Conservation (phyloP, 2,113 vertebrate species). For the Tinamus guttatus region DNA sequence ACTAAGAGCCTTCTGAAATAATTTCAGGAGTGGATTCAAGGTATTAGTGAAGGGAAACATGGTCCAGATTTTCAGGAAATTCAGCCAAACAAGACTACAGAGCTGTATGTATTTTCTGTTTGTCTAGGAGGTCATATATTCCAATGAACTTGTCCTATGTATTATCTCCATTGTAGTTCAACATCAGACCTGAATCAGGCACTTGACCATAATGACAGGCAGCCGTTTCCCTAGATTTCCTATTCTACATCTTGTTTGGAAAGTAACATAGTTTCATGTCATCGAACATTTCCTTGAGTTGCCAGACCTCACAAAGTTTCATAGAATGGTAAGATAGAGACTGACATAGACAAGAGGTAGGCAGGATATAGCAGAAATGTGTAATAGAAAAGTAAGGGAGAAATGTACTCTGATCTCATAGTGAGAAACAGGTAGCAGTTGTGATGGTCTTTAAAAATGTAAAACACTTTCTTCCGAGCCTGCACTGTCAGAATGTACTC, state of each 20-base stretch:
- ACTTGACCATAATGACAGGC: not conserved
- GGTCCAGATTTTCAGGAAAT: fast-evolving
- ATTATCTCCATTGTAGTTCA: not conserved
- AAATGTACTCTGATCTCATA: not conserved
- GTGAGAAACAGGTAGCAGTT: not conserved
- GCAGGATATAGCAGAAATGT: not conserved
- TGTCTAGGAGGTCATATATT: not conserved
- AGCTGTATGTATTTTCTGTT: not conserved
- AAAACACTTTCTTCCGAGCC: fast-evolving
- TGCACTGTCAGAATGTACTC: fast-evolving
- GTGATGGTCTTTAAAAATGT: not conserved
- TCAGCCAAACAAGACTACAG: fast-evolving
- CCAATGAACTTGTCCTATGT: fast-evolving
- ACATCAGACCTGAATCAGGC: not conserved
- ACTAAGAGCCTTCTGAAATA: not conserved
- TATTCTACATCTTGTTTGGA: not conserved
- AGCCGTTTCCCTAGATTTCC: not conserved
- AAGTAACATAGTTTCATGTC: not conserved
- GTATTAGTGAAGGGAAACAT: not conserved
- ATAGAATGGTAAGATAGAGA: not conserved
- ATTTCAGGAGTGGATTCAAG: not conserved
- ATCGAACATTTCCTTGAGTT: not conserved
- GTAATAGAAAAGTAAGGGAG: not conserved
- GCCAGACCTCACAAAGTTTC: not conserved
- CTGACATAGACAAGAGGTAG: not conserved